Evolutionary conservation across 1,140 invertebrate species (phyloP), one percentile per base, ranked within the genome.

Genomic region (Prorops nasuta): DNA sequence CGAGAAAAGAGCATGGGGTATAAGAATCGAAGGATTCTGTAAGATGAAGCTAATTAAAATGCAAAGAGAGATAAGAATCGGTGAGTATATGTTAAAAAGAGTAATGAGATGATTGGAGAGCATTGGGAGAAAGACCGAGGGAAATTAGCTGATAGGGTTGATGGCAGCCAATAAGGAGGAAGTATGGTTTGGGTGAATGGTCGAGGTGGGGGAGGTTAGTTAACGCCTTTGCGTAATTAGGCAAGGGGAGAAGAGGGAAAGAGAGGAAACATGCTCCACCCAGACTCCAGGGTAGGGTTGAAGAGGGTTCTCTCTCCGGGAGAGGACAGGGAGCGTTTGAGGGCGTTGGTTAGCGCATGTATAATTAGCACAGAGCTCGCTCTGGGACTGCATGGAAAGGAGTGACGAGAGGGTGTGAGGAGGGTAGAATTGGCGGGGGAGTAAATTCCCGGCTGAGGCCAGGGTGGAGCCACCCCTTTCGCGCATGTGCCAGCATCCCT

Each of bases 191-290:
- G n/a, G n/a, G n/a, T n/a, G n/a, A n/a, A n/a, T n/a, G n/a, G n/a
- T n/a, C n/a, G 51, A 54, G 61, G 55, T 67, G 65, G 36, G 28
- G 46, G 52, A 45, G 49, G 62, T 61, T 65, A 67, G 69, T 71
- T 71, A 71, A 69, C 69, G 69, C 69, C 69, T 71, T 58, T 66
- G 51, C 58, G 67, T 69, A 71, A 71, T 71, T 71, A 71, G 69
- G 44, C 32, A 49, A 22, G n/a, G 22, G 31, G 56, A 42, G 32
- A 35, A n/a, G 18, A 9, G 12, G 14, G 15, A 28, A 57, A 56
- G 48, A 50, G 48, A 14, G 38, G 54, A 36, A 44, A 55, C 52
- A 63, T 54, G 68, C 66, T 67, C 65, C 61, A 66, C 68, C 66
- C 66, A 69, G 67, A 49, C 56, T 65, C 54, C 40, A 28, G 37